Evolutionary conservation across 2,797 vertebrate genomes (phyloP).

Genomic region (Eutrigla gurnardus): DNA sequence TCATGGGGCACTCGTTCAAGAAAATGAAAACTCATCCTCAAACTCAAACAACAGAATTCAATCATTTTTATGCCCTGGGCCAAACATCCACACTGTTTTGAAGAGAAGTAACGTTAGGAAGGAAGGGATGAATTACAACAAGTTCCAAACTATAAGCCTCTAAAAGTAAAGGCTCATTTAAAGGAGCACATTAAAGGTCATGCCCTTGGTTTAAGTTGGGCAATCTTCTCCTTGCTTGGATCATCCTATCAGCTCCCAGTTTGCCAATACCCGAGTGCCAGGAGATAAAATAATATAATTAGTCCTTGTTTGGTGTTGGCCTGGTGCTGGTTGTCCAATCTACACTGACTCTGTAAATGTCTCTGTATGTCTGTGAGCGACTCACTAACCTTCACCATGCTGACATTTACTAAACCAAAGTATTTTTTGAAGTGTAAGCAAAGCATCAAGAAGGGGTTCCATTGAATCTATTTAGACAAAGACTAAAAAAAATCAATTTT

Average conservation of each 20-base stretch:
- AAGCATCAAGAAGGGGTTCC: not conserved
- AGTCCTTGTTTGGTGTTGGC: too few species aligned
- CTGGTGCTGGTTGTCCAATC: too few species aligned
- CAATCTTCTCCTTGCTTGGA: too few species aligned
- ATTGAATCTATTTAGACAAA: slow-evolving; percentile 9
- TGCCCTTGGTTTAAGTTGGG: slow-evolving; percentile 1
- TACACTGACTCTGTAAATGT: too few species aligned
- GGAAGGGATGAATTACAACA: slow-evolving; percentile 12
- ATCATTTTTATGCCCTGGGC: slow-evolving; percentile 58
- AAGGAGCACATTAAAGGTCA: slow-evolving; percentile 22
- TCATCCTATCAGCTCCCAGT: too few species aligned
- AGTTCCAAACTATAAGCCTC: slow-evolving; percentile 23
- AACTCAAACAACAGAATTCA: slow-evolving; percentile 66
- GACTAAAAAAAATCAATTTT: not conserved
- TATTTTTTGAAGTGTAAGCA: not conserved
- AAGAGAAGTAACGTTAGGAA: slow-evolving; percentile 49
- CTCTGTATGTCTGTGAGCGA: too few species aligned
- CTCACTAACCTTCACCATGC: too few species aligned
- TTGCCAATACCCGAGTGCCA: too few species aligned
- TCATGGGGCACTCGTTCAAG: slow-evolving; percentile 66
- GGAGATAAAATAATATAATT: too few species aligned
- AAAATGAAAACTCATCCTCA: slow-evolving; percentile 67
- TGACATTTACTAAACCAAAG: too few species aligned
- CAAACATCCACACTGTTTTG: slow-evolving; percentile 35
- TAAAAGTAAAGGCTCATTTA: slow-evolving; percentile 19